phyloP scores from a whole-genome alignment of 2,113 vertebrate species.

The Melanerpes formicivorus region DNA sequence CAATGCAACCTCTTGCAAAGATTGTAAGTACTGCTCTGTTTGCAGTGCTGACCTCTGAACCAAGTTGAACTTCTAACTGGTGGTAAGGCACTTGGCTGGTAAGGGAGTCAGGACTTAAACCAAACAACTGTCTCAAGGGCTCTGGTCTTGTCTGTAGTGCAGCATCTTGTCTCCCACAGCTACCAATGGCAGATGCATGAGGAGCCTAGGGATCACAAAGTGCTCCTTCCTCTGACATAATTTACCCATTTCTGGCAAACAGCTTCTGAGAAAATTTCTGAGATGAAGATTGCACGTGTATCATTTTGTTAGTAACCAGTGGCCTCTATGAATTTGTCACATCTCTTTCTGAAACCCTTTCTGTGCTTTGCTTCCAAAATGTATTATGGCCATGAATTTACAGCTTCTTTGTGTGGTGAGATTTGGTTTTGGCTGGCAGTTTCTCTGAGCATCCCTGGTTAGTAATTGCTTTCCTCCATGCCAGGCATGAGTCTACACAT shows the following conservation, averaged over 20 bases:
- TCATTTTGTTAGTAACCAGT: neutral
- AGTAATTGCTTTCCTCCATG: neutral
- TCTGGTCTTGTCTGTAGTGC: neutral
- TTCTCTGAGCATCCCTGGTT: neutral
- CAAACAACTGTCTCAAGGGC: neutral
- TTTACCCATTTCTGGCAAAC: neutral
- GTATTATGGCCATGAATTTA: neutral
- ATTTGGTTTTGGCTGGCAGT: neutral
- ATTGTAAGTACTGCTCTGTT: neutral
- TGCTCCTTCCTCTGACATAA: neutral
- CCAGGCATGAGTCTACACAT: neutral
- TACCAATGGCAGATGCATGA: accelerated
- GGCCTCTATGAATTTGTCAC: neutral
- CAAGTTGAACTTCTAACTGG: neutral
- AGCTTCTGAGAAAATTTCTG: conserved; percentile 7
- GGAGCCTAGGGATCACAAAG: neutral
- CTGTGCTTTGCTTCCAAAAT: neutral
- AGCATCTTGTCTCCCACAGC: neutral
- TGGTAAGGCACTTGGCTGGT: neutral
- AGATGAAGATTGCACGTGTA: neutral
- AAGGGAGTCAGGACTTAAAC: neutral
- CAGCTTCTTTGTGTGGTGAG: neutral
- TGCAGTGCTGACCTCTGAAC: neutral
- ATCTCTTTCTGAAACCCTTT: neutral
- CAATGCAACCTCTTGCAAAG: neutral